Conservation (phyloP, 2,797 vertebrate species). For the Lagorchestes hirsutus region DNA sequence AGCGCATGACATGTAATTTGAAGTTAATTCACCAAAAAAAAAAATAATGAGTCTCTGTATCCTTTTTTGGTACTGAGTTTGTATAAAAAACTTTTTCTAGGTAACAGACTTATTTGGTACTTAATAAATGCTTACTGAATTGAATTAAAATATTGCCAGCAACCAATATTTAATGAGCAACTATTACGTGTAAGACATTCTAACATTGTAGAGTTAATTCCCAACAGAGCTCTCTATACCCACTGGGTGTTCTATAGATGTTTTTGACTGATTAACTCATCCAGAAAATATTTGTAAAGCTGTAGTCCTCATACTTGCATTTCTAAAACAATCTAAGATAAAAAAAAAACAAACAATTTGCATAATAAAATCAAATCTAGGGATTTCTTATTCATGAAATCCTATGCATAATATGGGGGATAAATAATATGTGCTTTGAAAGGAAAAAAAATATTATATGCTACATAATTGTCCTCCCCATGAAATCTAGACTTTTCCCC, state of each 20-base stretch:
- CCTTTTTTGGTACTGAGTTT: not conserved
- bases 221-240: not conserved
- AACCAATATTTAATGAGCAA: not conserved
- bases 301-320: constrained; percentile 20
- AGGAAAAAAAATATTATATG: not conserved
- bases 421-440: not conserved
- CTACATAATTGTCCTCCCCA: constrained; percentile 34
- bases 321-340: constrained; percentile 25
- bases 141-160: not conserved
- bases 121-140: not conserved
- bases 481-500: constrained; percentile 43
- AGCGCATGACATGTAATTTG: not conserved
- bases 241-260: not conserved
- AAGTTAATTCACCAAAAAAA: not conserved
- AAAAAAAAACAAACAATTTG: not conserved
- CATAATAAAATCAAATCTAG: constrained; percentile 22
- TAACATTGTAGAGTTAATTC: not conserved
- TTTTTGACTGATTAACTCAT: not conserved
- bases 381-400: constrained; percentile 2
- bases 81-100: not conserved
- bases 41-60: not conserved
- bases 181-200: not conserved
- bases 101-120: not conserved
- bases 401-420: constrained; percentile 30
- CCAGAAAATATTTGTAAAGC: not conserved